A percentile compares a stretch with the other conserved stretches of the same genome.
Evolutionary conservation across 1,140 invertebrate genomes (phyloP).

Genomic region (Polypedilum pembai): DNA sequence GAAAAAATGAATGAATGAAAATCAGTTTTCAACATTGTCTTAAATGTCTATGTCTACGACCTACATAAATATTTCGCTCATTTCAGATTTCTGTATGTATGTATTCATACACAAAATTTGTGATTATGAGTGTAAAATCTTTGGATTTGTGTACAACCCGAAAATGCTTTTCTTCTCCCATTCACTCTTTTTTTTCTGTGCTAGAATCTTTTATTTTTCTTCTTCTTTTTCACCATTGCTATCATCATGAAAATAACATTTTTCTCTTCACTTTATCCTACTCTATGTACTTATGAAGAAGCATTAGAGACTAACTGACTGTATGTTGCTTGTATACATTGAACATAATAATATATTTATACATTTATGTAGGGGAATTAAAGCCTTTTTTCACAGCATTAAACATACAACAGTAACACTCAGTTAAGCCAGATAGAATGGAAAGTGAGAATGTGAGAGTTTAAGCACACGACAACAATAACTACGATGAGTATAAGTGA

Average conservation of each 20-base stretch:
- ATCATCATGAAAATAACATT: neutral
- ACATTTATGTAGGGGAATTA: conserved; percentile 10
- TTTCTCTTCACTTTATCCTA: no score
- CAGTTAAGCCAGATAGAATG: neutral
- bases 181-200: neutral
- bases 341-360: conserved; percentile 8
- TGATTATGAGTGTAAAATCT: conserved; percentile 27
- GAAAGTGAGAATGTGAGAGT: neutral
- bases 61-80: conserved; percentile 7
- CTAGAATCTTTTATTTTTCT: neutral
- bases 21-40: conserved; percentile 17
- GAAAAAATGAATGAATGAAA: neutral
- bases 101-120: neutral
- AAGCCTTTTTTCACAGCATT: conserved; percentile 17
- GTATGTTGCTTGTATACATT: neutral
- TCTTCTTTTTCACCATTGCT: neutral
- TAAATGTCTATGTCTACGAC: conserved; percentile 20
- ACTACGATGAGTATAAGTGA: neutral
- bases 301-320: conserved; percentile 17
- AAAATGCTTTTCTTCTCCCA: neutral
- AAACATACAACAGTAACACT: conserved; percentile 1
- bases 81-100: neutral
- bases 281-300: neutral
- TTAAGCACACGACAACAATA: no score
- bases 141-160: conserved; percentile 27